Conservation (phyloP, 2,113 vertebrate genomes). For the Pica pica region DNA sequence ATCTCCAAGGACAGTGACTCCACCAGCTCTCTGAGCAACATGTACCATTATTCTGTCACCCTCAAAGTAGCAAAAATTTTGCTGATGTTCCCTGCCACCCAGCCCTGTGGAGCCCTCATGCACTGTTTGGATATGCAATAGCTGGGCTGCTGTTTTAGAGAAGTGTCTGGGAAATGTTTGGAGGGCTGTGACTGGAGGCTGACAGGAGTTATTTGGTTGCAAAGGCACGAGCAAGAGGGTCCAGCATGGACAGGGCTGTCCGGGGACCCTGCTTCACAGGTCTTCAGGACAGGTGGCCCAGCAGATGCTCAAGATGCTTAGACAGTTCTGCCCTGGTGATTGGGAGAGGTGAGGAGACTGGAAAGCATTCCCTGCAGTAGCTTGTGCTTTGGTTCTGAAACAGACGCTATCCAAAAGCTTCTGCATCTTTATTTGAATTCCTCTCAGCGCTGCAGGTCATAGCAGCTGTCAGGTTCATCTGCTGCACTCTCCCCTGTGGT, state of each 20-base stretch:
- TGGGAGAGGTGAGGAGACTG: not conserved
- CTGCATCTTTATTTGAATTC: not conserved
- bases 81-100: not conserved
- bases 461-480: rapidly evolving
- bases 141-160: not conserved
- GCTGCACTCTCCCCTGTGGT: rapidly evolving
- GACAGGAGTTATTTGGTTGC: not conserved
- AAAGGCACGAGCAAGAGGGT: not conserved
- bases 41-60: not conserved
- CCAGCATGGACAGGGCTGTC: not conserved
- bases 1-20: not conserved
- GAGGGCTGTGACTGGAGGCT: not conserved
- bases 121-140: not conserved
- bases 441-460: rapidly evolving
- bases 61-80: not conserved
- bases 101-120: not conserved
- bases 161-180: not conserved
- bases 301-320: not conserved
- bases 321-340: not conserved
- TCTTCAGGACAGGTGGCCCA: not conserved
- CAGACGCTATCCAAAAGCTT: rapidly evolving
- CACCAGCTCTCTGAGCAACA: not conserved
- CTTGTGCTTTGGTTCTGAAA: not conserved
- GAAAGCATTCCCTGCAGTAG: not conserved
- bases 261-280: not conserved